Base-by-base conservation (phyloP, 2,888 invertebrate species). In the Allygus modestus region DNA sequence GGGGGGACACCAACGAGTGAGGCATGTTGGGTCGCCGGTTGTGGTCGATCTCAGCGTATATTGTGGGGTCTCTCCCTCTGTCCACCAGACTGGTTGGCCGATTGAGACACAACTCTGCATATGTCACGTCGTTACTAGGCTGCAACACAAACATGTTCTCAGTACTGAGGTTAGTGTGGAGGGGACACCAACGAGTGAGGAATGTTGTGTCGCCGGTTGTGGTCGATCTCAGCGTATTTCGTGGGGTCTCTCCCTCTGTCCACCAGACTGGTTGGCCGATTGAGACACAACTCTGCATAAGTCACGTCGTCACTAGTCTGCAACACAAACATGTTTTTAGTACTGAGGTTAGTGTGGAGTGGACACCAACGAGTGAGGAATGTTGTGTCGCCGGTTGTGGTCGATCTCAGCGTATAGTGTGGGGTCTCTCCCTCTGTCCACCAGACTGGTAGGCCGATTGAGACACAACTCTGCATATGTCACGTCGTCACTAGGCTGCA, bases 381-480 rank as follows among this genome's bases (percentile, higher is more conserved):
- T 54, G 17, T 58, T 75, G 15, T 81, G 84, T n/a, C 83, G 91
- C 87, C 93, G 92, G 88, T 92, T 92, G 89, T 94, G 94, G 90
- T 95, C 95, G 90, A 95, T 95, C 91, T 95, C 94, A 85, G 95
- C 95, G 90, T 95, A 95, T 89, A 95, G n/a, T n/a, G n/a, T n/a
- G n/a, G n/a, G n/a, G n/a, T 93, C 88, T 37, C 9, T 37, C 37
- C 37, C 37, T 37, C 37, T 7, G 37, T 37, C 37, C 4, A 37
- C 9, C 5, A 37, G 9, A 9, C 37, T 37, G 37, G 4, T 37
- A 9, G 37, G 9, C 4, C 4, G 9, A 37, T 9, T 4, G 9
- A 37, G 37, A 37, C 37, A 37, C 4, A 9, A 37, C 37, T 9
- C 9, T 37, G 4, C 9, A 9, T 7, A 37, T 37, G 37, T 9